phyloP scores from a whole-genome alignment of 53 echinoderm and acorn worm genomes.

The Apostichopus leukothele region DNA sequence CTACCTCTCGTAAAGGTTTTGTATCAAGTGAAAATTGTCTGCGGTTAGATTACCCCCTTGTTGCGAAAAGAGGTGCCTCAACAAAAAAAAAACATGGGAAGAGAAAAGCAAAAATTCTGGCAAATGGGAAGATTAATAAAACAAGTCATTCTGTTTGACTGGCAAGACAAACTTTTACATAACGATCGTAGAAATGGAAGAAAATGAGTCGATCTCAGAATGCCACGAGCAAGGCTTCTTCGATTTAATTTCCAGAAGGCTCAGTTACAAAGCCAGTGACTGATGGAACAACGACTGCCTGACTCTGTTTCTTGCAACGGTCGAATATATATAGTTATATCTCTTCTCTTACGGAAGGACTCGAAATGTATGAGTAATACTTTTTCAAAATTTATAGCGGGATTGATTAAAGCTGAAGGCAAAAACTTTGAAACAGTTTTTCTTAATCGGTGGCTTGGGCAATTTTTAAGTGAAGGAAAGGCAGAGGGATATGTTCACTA shows the following conservation, averaged over 20 bases:
- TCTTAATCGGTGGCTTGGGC: not conserved
- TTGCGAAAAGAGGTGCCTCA: not conserved
- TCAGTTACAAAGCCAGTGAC: slow-evolving; percentile 15
- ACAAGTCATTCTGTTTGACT: slow-evolving; percentile 1
- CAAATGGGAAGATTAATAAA: not conserved
- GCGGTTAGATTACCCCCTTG: not conserved
- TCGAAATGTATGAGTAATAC: slow-evolving; percentile 16
- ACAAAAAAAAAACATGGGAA: not conserved
- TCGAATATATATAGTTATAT: not conserved
- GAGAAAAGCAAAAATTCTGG: not conserved
- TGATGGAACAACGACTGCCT: not conserved
- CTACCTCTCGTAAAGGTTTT: not conserved
- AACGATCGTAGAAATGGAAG: slow-evolving; percentile 5
- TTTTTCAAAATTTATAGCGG: slow-evolving; percentile 1
- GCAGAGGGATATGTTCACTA: not conserved
- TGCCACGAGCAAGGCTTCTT: not conserved
- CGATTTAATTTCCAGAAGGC: slow-evolving; percentile 21
- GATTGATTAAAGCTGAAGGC: slow-evolving; percentile 25
- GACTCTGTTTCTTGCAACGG: not conserved
- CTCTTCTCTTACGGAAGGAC: not conserved
- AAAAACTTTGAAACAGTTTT: slow-evolving; percentile 24
- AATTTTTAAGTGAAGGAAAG: not conserved
- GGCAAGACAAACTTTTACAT: not conserved
- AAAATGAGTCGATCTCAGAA: slow-evolving; percentile 7
- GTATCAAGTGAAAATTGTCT: not conserved